A percentile compares a stretch with the other conserved stretches of the same genome.
Evolutionary conservation across 2,113 vertebrate species (phyloP).

Genomic region (Sardina pilchardus): DNA sequence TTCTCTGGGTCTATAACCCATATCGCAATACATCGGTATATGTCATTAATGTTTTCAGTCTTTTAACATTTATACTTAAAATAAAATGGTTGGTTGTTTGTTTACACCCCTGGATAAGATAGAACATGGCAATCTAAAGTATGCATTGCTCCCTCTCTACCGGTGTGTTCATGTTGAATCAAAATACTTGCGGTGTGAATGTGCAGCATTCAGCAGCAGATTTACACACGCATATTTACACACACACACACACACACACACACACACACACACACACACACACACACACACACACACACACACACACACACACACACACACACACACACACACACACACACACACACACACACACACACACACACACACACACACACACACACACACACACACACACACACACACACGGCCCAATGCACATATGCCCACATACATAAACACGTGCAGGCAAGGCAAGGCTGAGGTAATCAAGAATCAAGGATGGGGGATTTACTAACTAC

Average conservation of each 20-base stretch:
- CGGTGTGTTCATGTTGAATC: neutral
- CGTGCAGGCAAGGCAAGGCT: constrained; percentile 16
- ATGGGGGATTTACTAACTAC: constrained; percentile 2
- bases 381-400: no score
- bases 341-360: no score
- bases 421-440: neutral
- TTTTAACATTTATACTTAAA: no score
- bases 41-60: no score
- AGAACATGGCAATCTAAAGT: neutral
- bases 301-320: neutral
- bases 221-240: neutral
- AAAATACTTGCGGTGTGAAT: neutral
- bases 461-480: neutral
- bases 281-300: neutral
- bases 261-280: neutral
- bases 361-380: neutral
- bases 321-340: neutral
- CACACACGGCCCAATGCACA: neutral
- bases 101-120: neutral
- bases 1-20: no score
- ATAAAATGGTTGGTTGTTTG: neutral
- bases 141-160: neutral
- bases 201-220: neutral
- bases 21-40: no score
- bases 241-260: neutral